Evolutionary conservation across 2,888 invertebrate genomes (phyloP).

Genomic region (Sinelater perroti): DNA sequence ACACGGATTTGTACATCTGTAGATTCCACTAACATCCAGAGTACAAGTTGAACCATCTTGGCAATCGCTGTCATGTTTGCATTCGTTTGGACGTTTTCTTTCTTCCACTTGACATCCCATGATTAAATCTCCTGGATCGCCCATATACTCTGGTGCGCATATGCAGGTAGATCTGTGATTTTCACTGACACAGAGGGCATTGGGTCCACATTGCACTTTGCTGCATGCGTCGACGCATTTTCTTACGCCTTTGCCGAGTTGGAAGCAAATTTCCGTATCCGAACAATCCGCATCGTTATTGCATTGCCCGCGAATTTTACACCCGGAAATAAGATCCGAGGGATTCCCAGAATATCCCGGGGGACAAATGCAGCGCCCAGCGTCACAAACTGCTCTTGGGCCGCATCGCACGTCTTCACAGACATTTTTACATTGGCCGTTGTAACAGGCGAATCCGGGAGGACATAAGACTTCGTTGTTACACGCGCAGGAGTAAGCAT

Average conservation of each 20-base stretch:
- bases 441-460: slow-evolving; percentile 76
- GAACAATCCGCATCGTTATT: slow-evolving; percentile 83
- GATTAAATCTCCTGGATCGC: slow-evolving; percentile 82
- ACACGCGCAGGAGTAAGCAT: slow-evolving; percentile 76
- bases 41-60: slow-evolving; percentile 75
- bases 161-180: slow-evolving; percentile 87
- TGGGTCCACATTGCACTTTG: slow-evolving; percentile 89
- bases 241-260: slow-evolving; percentile 77
- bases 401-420: slow-evolving; percentile 83
- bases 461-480: slow-evolving; percentile 78
- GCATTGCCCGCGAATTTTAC: slow-evolving; percentile 79
- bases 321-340: slow-evolving; percentile 74
- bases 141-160: slow-evolving; percentile 82
- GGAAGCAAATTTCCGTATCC: slow-evolving; percentile 87
- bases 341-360: slow-evolving; percentile 82
- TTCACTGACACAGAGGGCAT: slow-evolving; percentile 85
- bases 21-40: slow-evolving; percentile 68
- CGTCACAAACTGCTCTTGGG: slow-evolving; percentile 81
- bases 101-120: slow-evolving; percentile 81
- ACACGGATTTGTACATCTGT: slow-evolving; percentile 81
- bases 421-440: slow-evolving; percentile 77
- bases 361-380: slow-evolving; percentile 81
- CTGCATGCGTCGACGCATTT: slow-evolving; percentile 89
- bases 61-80: slow-evolving; percentile 77
- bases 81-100: slow-evolving; percentile 68